A percentile compares a stretch with the other conserved stretches of the same genome.
These are phyloP conservation scores for Elephas maximus DNA, from an alignment of 2,113 vertebrate species.

Conservation along the genomic window DNA sequence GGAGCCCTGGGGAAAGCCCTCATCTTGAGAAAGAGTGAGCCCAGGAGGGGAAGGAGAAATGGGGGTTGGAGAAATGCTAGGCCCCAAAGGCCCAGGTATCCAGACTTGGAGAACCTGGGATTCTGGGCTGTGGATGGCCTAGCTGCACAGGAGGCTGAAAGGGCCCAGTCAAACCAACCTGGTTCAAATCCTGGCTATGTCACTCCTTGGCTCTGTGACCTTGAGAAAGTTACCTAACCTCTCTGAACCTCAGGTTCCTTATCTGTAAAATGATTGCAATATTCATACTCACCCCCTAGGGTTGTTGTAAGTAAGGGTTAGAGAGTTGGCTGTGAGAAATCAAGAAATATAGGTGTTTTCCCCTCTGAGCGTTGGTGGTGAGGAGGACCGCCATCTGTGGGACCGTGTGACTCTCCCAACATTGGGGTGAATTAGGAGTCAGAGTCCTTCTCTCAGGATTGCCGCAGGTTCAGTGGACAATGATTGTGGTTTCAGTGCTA, in stretches of 20 bases:
- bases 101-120: neutral
- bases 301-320: neutral
- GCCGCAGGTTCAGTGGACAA: neutral
- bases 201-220: neutral
- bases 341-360: neutral
- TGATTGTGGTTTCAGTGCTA: slow-evolving; percentile 2
- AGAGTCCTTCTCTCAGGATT: neutral
- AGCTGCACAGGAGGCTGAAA: neutral
- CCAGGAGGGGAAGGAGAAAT: neutral
- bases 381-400: neutral
- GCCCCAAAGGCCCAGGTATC: neutral
- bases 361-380: neutral
- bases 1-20: slow-evolving; percentile 38
- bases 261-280: neutral
- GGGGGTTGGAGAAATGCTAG: neutral
- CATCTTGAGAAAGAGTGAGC: slow-evolving; percentile 10
- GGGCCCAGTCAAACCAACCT: neutral
- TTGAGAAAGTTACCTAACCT: neutral
- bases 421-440: neutral
- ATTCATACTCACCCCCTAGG: neutral
- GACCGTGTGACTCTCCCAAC: neutral
- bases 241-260: slow-evolving; percentile 18
- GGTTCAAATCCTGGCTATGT: neutral
- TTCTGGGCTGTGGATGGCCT: neutral
- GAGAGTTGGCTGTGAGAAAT: neutral